Evolutionary conservation across 2,888 invertebrate genomes (phyloP).

Genomic region (Hecatera dysodea): DNA sequence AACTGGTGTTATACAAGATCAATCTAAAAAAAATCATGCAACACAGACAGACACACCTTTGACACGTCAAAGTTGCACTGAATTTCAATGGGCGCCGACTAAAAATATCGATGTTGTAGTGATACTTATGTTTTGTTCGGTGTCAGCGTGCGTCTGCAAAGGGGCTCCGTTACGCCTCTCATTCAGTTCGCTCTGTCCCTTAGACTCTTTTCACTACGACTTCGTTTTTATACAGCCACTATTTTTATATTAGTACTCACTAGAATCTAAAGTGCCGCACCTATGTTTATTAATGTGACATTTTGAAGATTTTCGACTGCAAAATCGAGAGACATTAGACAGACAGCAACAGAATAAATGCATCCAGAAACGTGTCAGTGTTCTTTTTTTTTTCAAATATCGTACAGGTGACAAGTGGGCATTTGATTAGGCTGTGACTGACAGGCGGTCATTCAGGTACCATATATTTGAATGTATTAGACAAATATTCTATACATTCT

Average conservation of each 20-base stretch:
- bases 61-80: constrained; percentile 56
- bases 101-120: constrained; percentile 61
- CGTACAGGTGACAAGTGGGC: constrained; percentile 48
- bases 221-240: constrained; percentile 40
- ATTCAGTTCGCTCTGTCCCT: constrained; percentile 61
- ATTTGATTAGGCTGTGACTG: constrained; percentile 52
- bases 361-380: constrained; percentile 8
- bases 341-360: constrained; percentile 26
- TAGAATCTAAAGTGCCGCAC: constrained; percentile 22
- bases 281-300: constrained; percentile 23
- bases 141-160: constrained; percentile 46
- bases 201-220: constrained; percentile 58
- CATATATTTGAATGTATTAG: constrained; percentile 55
- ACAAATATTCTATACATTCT: constrained; percentile 41
- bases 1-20: constrained; percentile 42
- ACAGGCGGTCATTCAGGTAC: constrained; percentile 52
- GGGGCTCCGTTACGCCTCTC: constrained; percentile 61
- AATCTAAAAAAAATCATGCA: constrained; percentile 52
- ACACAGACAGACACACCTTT: constrained; percentile 49
- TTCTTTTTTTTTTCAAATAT: constrained; percentile 13
- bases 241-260: constrained; percentile 57
- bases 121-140: constrained; percentile 34
- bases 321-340: constrained; percentile 1
- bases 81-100: constrained; percentile 54
- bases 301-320: constrained; percentile 10